Evolutionary conservation across 2,113 vertebrate genomes (phyloP).

Genomic region (Orycteropus afer): DNA sequence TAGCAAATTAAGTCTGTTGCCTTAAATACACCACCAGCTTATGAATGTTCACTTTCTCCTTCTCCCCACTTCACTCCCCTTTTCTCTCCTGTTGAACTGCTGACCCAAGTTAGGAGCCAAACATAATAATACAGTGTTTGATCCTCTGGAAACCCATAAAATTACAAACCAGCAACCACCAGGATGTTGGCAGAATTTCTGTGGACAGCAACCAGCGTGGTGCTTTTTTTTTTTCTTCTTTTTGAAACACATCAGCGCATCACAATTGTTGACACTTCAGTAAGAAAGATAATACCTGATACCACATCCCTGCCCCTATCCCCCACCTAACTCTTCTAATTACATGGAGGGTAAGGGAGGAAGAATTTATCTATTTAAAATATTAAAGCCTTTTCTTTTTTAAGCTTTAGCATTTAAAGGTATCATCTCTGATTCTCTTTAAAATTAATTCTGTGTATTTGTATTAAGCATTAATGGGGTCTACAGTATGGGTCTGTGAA

Average conservation of each 20-base stretch:
- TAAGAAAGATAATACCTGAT: neutral
- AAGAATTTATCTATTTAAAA: neutral
- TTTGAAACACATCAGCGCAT: neutral
- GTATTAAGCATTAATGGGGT: neutral
- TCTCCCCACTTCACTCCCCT: neutral
- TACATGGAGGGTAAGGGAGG: neutral
- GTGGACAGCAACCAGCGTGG: constrained; percentile 57
- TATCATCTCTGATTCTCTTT: neutral
- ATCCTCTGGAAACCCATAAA: constrained; percentile 78
- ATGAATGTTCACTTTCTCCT: neutral
- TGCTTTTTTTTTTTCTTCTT: constrained; percentile 16
- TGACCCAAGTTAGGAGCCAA: constrained; percentile 72
- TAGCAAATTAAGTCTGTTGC: neutral
- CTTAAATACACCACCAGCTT: neutral
- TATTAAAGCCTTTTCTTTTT: neutral
- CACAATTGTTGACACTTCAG: neutral
- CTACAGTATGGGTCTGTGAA: neutral
- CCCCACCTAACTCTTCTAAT: neutral
- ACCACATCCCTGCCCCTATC: neutral
- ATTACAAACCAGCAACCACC: constrained; percentile 77
- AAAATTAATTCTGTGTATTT: neutral
- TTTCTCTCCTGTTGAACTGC: constrained; percentile 62
- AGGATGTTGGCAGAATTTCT: constrained; percentile 72
- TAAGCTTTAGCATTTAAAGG: neutral
- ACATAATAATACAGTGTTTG: constrained; percentile 72